Evolutionary conservation across 2,888 invertebrate species (phyloP), one percentile per base, ranked within the genome.

Genomic region (Carabus problematicus): DNA sequence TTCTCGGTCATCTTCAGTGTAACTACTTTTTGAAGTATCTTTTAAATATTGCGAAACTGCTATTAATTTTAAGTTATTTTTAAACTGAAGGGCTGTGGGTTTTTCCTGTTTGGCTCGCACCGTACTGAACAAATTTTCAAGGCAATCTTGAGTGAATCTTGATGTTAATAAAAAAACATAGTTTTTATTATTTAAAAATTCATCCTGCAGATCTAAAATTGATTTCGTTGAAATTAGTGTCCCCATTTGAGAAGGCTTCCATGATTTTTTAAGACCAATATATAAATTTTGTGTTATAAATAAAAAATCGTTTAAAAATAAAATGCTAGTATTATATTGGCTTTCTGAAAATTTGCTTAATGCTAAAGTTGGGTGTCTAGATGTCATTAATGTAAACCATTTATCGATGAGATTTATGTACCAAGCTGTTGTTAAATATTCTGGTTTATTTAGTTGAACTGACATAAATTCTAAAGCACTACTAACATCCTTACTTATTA

Each of bases 301-400:
- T 14, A 72, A 71, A 39, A 73, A 70, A 9, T 72, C 71, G 43
- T 71, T 69, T 58, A 71, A 62, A n/a, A n/a, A n/a, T n/a, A n/a
- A n/a, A n/a, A n/a, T n/a, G n/a, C n/a, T n/a, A n/a, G n/a, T 14
- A 71, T 64, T 18, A 70, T 19, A 16, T 71, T 62, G 52, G 63
- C 60, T 62, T 72, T 72, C 2, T 16, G 70, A 71, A 3, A 68
- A 55, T 72, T 73, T 72, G 55, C 73, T 74, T 56, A 72, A 18
- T 11, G 74, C 73, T 54, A 47, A 45, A 9, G 67, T 47, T 54
- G 72, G 72, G 64, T 71, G 63, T 69, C 74, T 45, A 45, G 71
- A 73, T 45, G 74, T 74, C 73, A 75, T 74, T 29, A 75, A 58
- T 18, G 41, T 43, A 61, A 75, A 74, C 73, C 74, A 75, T 52